Percentiles rank a stretch among this genome's conserved stretches.
Evolutionary conservation across 2,113 vertebrate genomes (phyloP).

Genomic region (Neolamprologus sp.): DNA sequence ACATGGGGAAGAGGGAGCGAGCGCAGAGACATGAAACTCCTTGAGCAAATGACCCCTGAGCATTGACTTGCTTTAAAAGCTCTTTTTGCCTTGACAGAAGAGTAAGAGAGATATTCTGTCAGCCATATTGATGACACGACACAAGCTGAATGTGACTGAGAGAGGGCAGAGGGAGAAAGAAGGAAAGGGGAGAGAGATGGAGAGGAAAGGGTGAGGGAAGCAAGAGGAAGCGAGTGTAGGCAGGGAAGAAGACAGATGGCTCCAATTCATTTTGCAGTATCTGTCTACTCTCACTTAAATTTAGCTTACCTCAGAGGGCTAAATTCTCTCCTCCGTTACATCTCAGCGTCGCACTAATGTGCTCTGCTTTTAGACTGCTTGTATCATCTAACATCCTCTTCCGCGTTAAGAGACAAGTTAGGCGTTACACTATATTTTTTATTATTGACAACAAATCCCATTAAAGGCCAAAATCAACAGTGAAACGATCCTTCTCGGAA

Average conservation of each 20-base stretch:
- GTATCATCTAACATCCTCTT: neutral
- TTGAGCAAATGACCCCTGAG: neutral
- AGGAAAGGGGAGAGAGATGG: conserved; percentile 1
- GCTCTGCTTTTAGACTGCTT: neutral
- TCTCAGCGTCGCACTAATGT: neutral
- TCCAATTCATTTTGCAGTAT: conserved; percentile 33
- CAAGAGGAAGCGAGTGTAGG: neutral
- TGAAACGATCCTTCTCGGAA: neutral
- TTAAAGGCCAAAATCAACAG: neutral
- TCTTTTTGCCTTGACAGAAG: neutral
- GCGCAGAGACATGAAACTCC: neutral
- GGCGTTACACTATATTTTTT: neutral
- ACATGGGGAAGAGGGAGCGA: neutral
- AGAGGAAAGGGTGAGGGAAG: neutral
- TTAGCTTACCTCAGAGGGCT: conserved; percentile 3
- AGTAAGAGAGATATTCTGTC: neutral
- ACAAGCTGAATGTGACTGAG: conserved; percentile 10
- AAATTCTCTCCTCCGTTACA: neutral
- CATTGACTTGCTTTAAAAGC: neutral
- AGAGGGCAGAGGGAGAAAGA: neutral
- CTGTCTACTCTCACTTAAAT: conserved; percentile 29
- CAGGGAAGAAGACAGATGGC: conserved; percentile 35
- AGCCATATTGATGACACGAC: conserved; percentile 30
- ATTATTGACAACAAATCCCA: neutral
- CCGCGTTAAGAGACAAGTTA: neutral